Evolutionary conservation across 2,797 vertebrate genomes (phyloP).

Genomic region (Sebastes flavidus): DNA sequence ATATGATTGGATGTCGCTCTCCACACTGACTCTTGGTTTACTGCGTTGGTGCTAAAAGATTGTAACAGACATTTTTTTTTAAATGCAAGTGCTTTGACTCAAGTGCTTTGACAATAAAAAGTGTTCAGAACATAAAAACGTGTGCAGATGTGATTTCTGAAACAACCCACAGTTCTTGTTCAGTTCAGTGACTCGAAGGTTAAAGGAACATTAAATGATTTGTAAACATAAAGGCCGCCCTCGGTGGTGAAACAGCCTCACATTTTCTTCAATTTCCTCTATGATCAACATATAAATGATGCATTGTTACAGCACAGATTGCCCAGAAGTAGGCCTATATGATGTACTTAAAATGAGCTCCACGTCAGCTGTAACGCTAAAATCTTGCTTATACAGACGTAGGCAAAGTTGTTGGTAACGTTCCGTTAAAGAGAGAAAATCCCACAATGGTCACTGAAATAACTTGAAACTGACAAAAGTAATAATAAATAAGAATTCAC

Average conservation of each 20-base stretch:
- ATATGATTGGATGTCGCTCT: neutral
- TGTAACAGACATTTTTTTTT: conserved; percentile 48
- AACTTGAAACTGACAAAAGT: too few species aligned
- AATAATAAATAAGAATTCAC: too few species aligned
- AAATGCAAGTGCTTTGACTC: neutral
- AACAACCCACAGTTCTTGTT: neutral
- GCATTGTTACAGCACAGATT: too few species aligned
- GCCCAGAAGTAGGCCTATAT: too few species aligned
- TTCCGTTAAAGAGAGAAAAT: too few species aligned
- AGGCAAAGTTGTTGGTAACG: too few species aligned
- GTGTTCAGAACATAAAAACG: neutral
- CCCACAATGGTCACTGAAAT: too few species aligned
- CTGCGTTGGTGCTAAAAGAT: neutral
- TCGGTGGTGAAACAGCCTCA: conserved; percentile 19
- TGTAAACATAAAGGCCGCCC: conserved; percentile 34
- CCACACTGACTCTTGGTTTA: neutral
- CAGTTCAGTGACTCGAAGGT: neutral
- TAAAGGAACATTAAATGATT: neutral
- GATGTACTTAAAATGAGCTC: too few species aligned
- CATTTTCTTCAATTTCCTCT: conserved; percentile 65
- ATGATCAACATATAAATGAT: too few species aligned
- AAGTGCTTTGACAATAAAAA: conserved; percentile 14
- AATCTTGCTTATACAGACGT: too few species aligned
- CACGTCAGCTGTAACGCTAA: too few species aligned
- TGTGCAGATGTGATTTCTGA: neutral